Base-by-base conservation (phyloP, 2,797 vertebrate genomes). In the Loris lydekkerianus region DNA sequence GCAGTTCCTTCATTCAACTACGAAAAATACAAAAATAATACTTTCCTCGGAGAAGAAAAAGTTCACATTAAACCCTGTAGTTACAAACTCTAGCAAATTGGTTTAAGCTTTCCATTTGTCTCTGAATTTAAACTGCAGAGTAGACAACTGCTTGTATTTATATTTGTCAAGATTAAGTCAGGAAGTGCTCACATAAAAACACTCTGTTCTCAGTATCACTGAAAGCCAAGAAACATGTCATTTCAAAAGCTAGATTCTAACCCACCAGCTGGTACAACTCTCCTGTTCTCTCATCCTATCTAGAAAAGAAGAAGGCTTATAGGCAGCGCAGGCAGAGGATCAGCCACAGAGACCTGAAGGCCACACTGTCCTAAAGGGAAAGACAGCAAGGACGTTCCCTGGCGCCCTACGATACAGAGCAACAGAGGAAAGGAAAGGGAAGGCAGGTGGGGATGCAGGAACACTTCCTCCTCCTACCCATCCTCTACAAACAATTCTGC, bases 81-180 rank as follows among this genome's bases (percentile, higher is more conserved):
- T 63, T 46, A 84, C 43, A 84, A 1, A 61, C 21, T 65, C 46
- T 20, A 87, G 69, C 70, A 80, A 69, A 82, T 81, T n/a, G 40
- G 60, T 53, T 56, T 46, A 80, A 86, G 20, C 31, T n/a, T 77
- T 96, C 63, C 53, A 29, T 60, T 75, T 23, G 46, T 67, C 56
- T 93, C 53, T 82, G 56, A 92, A 94, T 76, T 58, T 84, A 69
- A 61, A 80, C 49, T 95, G 34, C 84, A 53, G 40, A 75, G 37
- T 4, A 92, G 89, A 49, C 37, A 89, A 76, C 15, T 82, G 80
- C 70, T 37, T 84, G 7, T 31, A 72, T 89, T 76, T 88, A 49
- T 89, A 83, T 31, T 40, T 69, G 27, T 80, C 40, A 23, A 58
- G 65, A 93, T 34, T 83, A 78, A 86, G 86, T 69, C 58, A 80